Evolutionary conservation across 2,888 invertebrate genomes (phyloP), one percentile per base, ranked within the genome.

Genomic region (Rosalia funebris): DNA sequence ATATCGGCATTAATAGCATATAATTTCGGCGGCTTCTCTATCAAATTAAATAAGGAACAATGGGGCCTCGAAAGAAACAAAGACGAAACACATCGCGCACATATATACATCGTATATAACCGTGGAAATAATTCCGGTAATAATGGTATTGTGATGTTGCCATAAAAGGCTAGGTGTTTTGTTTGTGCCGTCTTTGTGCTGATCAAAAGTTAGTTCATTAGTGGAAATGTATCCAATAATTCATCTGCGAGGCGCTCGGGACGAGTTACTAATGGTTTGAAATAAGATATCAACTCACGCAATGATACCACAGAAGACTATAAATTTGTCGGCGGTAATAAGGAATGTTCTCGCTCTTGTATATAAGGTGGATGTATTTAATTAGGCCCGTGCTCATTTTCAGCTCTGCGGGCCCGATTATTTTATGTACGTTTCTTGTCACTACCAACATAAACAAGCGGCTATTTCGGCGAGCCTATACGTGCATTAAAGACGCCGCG

Each of bases 211-310:
- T 79, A 73, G 78, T 79, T 81, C 81, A 79, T 81, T 81, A 81
- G 80, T 77, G 78, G 77, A 79, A 79, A 80, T 75, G 77, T 77
- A 79, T 78, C 76, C 77, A 79, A 79, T 79, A 79, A 78, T 79
- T 79, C 79, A 80, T 80, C 77, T 71, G 64, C 57, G 69, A 72
- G 71, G 71, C 72, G 75, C 61, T 57, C 57, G 50, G 36, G 73
- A 72, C 76, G 73, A 75, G 77, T 77, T 75, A 75, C 79, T 80
- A 81, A 81, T 81, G 80, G 79, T 71, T 75, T 81, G 81, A 81
- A 81, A 81, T 81, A 81, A 81, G 81, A 81, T 81, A 81, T 81
- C 80, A 79, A 76, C 76, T 74, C 81, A 81, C 80, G 81, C 81
- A 81, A 80, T 80, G 80, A 80, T 80, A 80, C 76, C 74, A 66